A percentile compares a stretch with the other conserved stretches of the same genome.
Evolutionary conservation across 2,888 invertebrate genomes (phyloP).

Genomic region (Andricus curvator): DNA sequence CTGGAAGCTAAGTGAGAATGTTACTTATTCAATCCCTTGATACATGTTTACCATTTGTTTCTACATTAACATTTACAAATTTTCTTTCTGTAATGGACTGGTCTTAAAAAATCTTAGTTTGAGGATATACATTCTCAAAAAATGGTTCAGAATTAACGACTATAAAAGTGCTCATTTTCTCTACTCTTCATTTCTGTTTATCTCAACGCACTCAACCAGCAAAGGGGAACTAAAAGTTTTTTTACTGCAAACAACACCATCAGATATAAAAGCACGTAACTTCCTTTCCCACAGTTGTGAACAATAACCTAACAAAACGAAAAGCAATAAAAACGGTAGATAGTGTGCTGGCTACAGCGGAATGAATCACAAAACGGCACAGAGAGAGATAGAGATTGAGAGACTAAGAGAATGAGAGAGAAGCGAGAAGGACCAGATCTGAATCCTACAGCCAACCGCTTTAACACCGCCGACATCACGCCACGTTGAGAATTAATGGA

Average conservation of each 20-base stretch:
- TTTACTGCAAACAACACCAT: slow-evolving; percentile 49
- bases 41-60: no score
- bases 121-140: no score
- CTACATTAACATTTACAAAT: no score
- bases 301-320: slow-evolving; percentile 35
- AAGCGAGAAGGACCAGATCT: slow-evolving; percentile 46
- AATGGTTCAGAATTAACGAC: no score
- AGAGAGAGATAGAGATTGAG: slow-evolving; percentile 44
- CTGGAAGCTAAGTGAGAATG: no score
- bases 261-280: slow-evolving; percentile 54
- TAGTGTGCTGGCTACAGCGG: neutral
- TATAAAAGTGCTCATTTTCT: neutral
- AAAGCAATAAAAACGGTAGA: slow-evolving; percentile 21
- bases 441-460: slow-evolving; percentile 57
- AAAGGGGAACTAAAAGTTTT: neutral
- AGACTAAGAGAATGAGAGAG: slow-evolving; percentile 45
- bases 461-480: slow-evolving; percentile 58
- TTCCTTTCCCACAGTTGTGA: slow-evolving; percentile 43
- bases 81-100: no score
- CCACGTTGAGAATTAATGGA: slow-evolving; percentile 58
- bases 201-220: neutral
- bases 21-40: no score
- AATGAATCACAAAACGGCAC: slow-evolving; percentile 28
- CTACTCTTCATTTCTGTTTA: neutral
- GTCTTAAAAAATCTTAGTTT: no score